Conservation (phyloP, 2,797 vertebrate species). For the Margarornis squamiger region DNA sequence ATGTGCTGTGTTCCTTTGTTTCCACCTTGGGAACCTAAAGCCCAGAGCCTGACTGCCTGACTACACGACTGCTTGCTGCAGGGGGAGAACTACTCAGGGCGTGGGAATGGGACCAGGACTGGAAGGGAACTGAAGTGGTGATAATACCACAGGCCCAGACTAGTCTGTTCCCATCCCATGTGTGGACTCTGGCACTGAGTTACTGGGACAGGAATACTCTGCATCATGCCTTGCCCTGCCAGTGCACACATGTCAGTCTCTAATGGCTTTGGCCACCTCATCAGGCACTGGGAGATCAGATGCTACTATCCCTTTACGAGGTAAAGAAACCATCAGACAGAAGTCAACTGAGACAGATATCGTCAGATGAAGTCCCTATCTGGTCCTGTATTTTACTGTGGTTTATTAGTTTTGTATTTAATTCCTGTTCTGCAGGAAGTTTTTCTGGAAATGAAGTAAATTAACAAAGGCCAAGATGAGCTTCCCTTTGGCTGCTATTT, state of each 20-base stretch:
- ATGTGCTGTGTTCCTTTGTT: rapidly evolving
- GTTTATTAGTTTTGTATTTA: not conserved
- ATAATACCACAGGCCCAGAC: not conserved
- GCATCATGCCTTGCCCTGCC: not conserved
- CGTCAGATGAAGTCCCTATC: not conserved
- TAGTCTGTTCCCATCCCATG: not conserved
- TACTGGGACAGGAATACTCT: not conserved
- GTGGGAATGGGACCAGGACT: not conserved
- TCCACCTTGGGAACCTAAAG: not conserved
- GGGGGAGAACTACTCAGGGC: not conserved
- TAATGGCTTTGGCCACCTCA: not conserved
- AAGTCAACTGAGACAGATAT: not conserved
- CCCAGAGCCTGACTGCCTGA: not conserved
- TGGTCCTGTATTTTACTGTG: not conserved
- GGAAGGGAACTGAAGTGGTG: not conserved
- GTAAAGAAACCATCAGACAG: not conserved
- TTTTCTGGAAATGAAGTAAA: not conserved
- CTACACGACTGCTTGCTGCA: not conserved
- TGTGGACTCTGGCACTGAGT: not conserved
- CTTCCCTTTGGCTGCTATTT: not conserved
- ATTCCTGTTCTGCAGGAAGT: not conserved
- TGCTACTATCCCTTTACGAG: not conserved
- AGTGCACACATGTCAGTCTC: not conserved
- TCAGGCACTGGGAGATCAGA: not conserved
- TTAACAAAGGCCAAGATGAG: not conserved